Evolutionary conservation across 2,113 vertebrate species (phyloP).

Genomic region (Cercocebus atys): DNA sequence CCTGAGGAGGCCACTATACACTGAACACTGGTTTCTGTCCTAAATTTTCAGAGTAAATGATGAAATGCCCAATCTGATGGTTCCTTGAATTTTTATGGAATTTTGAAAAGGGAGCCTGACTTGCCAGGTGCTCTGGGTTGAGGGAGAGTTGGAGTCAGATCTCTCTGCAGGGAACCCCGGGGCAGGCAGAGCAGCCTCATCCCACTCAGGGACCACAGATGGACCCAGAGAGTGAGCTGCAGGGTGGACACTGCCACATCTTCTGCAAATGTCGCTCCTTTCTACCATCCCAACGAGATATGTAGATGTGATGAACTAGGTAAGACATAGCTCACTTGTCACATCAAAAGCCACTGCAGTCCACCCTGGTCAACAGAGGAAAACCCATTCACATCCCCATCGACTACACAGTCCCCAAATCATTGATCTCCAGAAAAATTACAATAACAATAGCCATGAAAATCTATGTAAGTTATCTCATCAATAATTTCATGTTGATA

Average conservation of each 20-base stretch:
- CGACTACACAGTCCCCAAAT: neutral
- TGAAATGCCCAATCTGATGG: neutral
- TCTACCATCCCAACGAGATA: neutral
- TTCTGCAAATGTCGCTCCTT: neutral
- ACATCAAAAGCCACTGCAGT: no score
- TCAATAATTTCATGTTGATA: neutral
- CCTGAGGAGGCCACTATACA: neutral
- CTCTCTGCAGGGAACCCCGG: rapidly evolving
- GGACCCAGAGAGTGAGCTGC: no score
- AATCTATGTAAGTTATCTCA: neutral
- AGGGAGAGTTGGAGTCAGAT: neutral
- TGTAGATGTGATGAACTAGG: neutral
- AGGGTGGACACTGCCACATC: neutral
- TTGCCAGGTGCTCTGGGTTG: no score
- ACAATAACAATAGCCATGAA: neutral
- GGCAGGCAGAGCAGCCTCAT: no score
- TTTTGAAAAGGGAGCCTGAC: neutral
- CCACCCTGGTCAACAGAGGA: neutral
- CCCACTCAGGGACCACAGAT: no score
- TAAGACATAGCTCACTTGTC: neutral
- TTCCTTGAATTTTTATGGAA: neutral
- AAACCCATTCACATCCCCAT: neutral
- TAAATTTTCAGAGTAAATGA: neutral
- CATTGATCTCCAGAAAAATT: neutral
- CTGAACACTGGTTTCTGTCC: neutral